Conservation (phyloP, 2,888 invertebrate genomes). For the Nemotelus nigrinus region DNA sequence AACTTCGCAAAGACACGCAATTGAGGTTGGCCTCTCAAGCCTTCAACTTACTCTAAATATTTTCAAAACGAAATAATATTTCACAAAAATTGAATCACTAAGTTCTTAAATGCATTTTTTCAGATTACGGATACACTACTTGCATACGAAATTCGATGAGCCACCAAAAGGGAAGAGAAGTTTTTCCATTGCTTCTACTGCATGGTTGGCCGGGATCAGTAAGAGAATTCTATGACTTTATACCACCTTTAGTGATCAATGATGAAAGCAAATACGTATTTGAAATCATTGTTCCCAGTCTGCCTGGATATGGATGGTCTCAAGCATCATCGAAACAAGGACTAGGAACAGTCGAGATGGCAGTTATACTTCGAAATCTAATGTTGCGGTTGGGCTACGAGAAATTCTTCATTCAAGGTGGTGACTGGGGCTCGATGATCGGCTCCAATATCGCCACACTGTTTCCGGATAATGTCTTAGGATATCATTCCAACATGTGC, state of each 20-base stretch:
- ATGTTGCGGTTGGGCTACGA: slow-evolving; percentile 75
- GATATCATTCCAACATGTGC: slow-evolving; percentile 74
- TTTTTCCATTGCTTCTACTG: slow-evolving; percentile 75
- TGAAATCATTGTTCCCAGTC: slow-evolving; percentile 74
- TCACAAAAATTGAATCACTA: too few relatives aligned
- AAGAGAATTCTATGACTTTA: slow-evolving; percentile 80
- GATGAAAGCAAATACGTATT: slow-evolving; percentile 71
- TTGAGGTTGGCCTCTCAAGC: too few relatives aligned
- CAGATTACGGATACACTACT: slow-evolving; percentile 75
- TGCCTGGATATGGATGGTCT: slow-evolving; percentile 78
- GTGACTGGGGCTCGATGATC: slow-evolving; percentile 83
- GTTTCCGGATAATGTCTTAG: slow-evolving; percentile 71
- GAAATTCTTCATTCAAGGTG: slow-evolving; percentile 77
- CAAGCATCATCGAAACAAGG: slow-evolving; percentile 70
- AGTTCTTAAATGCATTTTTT: background rate
- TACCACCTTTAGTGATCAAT: slow-evolving; percentile 72
- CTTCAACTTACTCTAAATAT: too few relatives aligned
- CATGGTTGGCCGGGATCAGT: slow-evolving; percentile 91
- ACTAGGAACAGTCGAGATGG: slow-evolving; percentile 68
- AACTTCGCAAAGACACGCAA: too few relatives aligned
- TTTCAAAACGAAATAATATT: too few relatives aligned
- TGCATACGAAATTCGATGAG: slow-evolving; percentile 69
- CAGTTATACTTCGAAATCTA: slow-evolving; percentile 71
- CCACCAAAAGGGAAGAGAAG: slow-evolving; percentile 63
- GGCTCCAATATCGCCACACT: slow-evolving; percentile 71